Evolutionary conservation across 2,797 vertebrate species (phyloP).

Genomic region (Phoebastria nigripes): DNA sequence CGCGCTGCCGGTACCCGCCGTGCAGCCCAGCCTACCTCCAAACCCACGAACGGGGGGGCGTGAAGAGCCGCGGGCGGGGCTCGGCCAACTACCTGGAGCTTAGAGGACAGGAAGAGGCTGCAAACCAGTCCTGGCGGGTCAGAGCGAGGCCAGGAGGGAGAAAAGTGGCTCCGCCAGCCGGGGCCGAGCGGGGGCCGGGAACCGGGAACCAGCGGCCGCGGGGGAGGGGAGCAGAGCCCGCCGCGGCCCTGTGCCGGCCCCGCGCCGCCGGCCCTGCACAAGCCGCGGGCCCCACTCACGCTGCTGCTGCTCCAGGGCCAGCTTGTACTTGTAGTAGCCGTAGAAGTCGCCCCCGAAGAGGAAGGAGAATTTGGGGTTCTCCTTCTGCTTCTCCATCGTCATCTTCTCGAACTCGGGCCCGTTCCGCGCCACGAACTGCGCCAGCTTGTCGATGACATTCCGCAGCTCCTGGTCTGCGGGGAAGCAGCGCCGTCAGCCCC

Average conservation of each 20-base stretch:
- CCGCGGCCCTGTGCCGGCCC: neutral
- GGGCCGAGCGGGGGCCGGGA: neutral
- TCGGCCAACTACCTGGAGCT: neutral
- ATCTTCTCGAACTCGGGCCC: conserved; percentile 98
- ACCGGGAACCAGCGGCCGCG: neutral
- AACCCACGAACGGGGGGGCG: neutral
- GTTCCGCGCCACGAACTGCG: conserved; percentile 95
- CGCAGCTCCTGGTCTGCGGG: conserved; percentile 91
- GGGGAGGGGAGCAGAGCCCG: neutral
- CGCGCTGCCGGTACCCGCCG: neutral
- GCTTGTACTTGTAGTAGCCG: conserved; percentile 96
- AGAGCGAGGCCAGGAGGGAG: neutral
- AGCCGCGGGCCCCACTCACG: conserved; percentile 79
- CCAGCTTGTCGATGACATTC: conserved; percentile 97
- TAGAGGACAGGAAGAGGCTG: neutral
- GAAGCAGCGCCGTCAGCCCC: neutral
- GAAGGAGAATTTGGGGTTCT: conserved; percentile 96
- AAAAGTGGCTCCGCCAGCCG: neutral
- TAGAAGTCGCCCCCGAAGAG: conserved; percentile 97
- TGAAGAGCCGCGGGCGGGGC: neutral
- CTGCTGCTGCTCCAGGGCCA: conserved; percentile 92
- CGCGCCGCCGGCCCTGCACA: neutral
- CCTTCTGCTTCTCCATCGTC: conserved; percentile 99
- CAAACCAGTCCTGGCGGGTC: neutral
- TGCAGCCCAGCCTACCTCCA: neutral